Evolutionary conservation across 2,888 invertebrate genomes (phyloP), one percentile per base, ranked within the genome.

Genomic region (Epistrophella euchroma): DNA sequence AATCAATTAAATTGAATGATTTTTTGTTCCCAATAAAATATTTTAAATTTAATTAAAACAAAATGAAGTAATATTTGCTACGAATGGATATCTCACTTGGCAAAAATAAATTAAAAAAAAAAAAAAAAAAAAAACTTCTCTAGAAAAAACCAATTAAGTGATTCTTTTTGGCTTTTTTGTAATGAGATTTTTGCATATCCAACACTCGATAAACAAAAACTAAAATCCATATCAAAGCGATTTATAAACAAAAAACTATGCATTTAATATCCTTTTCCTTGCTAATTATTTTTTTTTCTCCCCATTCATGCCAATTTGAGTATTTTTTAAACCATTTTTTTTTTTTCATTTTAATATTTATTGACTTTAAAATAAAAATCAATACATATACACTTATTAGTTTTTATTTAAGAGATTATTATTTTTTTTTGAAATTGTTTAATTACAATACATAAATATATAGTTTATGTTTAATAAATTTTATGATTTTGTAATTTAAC

Each of bases 131-230:
- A 68, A 45, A 22, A 19, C 11, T 47, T 32, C 17, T 86, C 60
- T 66, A 82, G 86, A 82, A 86, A 86, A 86, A 50, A 28, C 47
- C 82, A 86, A 77, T 71, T 82, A 86, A 86, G 82, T 50, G 22
- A 17, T 11, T 11, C 77, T 86, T 85, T 60, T 85, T 78, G 82
- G 74, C n/a, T 43, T 86, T 86, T 86, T 86, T 71, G 74, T 25
- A 70, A 43, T 19, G 68, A 72, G 35, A 45, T 17, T 62, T 77
- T 85, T 68, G 4, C 4, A 35, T 15, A 25, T 15, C 11, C 15
- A 22, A 11, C 37, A 32, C n/a, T n/a, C 15, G 25, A 11, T 11
- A 10, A 47, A 10, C 32, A 40, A 28, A 40, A 37, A 76, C 4
- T 6, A 50, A 17, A 47, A 71, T 47, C 55, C 35, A 50, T 22